Evolutionary conservation across 2,113 vertebrate genomes (phyloP), one percentile per base, ranked within the genome.

Genomic region (Neopipo cinnamomea): DNA sequence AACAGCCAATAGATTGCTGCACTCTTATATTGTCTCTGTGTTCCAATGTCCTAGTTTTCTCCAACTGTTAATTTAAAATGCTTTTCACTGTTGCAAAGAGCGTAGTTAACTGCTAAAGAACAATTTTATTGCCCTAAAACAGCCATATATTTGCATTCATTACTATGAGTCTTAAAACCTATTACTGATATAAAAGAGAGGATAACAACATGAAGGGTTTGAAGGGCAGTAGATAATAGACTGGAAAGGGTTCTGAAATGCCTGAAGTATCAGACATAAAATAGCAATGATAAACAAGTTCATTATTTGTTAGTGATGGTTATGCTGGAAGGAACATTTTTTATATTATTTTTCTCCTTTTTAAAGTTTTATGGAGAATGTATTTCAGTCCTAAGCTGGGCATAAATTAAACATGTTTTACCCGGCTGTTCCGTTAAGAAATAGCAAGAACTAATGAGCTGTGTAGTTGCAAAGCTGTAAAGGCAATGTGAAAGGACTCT

Each of bases 91-190:
- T 83, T 92, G 47, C 74, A 90, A 93, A 95, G 91, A 93, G 66
- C 1, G 23, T n/a, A 79, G 94, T 91, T 85, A 95, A 91, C 55
- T 89, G 87, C 77, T 94, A 91, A 94, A 95, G 66, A 93, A 88
- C 79, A 63, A 80, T 95, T 97, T 98, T 95, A 95, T 63, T 95
- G 84, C 96, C 70, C 79, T 95, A 96, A 96, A 96, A 80, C 85
- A 89, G 80, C 94, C 95, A 96, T 84, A 68, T 82, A 97, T 97
- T 97, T 97, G 93, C 97, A 97, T 98, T 97, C 95, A 96, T 95
- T 97, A 95, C 88, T 95, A 89, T 56, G 70, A 85, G 49, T 53
- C 78, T 95, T 96, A 95, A 95, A 96, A 93, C 87, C 75, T 95
- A 95, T 80, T 97, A 94, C 94, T 78, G 74, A 86, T 96, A 95